A percentile compares a stretch with the other conserved stretches of the same genome.
Evolutionary conservation across 2,113 vertebrate genomes (phyloP).

Genomic region (Corythornis madagascariensis): DNA sequence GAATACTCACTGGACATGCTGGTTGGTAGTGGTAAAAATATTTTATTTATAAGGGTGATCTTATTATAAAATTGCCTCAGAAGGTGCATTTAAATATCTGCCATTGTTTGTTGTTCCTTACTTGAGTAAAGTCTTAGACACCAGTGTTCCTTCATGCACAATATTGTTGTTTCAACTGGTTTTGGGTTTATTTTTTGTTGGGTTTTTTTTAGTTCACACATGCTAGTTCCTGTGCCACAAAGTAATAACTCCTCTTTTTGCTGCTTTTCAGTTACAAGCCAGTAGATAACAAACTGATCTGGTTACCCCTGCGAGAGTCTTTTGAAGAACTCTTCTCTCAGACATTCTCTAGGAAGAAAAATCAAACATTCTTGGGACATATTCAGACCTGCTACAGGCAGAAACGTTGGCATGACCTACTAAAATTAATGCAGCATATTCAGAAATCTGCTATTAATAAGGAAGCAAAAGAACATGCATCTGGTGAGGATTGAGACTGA

Average conservation of each 20-base stretch:
- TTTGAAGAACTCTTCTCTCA: slow-evolving; percentile 96
- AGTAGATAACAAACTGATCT: slow-evolving; percentile 90
- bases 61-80: rapidly evolving
- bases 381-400: slow-evolving; percentile 95
- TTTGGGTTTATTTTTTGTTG: neutral
- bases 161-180: neutral
- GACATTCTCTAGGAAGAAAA: slow-evolving; percentile 95
- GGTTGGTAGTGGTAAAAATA: neutral
- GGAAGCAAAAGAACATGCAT: slow-evolving; percentile 80
- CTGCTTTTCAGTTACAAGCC: slow-evolving; percentile 88
- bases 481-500: slow-evolving; percentile 74
- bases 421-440: slow-evolving; percentile 96
- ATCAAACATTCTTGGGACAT: slow-evolving; percentile 93
- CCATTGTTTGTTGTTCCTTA: rapidly evolving
- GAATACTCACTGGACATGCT: neutral
- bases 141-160: neutral
- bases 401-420: slow-evolving; percentile 93
- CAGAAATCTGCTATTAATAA: slow-evolving; percentile 88
- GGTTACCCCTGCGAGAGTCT: slow-evolving; percentile 90
- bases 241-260: neutral
- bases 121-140: neutral
- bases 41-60: neutral
- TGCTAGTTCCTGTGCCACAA: neutral
- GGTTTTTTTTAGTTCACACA: neutral
- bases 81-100: neutral